Conservation (phyloP, 2,797 vertebrate genomes). For the Picus viridis region DNA sequence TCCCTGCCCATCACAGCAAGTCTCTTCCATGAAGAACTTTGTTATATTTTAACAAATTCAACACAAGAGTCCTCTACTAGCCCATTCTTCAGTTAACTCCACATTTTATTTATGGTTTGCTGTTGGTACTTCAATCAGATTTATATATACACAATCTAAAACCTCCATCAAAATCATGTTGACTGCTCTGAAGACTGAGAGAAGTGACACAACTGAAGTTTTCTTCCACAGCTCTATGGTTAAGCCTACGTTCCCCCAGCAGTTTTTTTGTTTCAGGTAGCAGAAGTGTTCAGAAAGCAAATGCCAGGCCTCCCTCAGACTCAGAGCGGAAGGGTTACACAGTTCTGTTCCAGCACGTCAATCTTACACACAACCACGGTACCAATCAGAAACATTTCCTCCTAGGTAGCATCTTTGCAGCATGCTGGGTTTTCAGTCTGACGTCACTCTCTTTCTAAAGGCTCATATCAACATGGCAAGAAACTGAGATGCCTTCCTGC, state of each 20-base stretch:
- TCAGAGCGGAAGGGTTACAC: not conserved
- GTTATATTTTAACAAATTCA: constrained; percentile 6
- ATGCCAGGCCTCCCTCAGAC: not conserved
- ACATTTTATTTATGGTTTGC: constrained; percentile 70
- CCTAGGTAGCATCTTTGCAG: not conserved
- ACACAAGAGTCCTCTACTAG: constrained; percentile 64
- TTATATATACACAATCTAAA: constrained; percentile 63
- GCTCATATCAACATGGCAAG: fast-evolving
- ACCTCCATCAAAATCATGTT: constrained; percentile 58
- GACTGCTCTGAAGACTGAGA: constrained; percentile 61
- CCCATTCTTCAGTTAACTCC: constrained; percentile 62
- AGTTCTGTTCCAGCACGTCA: constrained; percentile 15
- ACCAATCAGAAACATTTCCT: not conserved
- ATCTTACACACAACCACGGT: not conserved
- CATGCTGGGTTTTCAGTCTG: not conserved
- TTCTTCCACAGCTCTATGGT: constrained; percentile 27
- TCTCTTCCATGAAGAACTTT: too few species aligned
- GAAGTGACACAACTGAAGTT: constrained; percentile 42
- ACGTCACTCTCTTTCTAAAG: not conserved
- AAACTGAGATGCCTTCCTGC: not conserved
- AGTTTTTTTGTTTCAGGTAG: constrained; percentile 55
- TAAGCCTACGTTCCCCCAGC: constrained; percentile 46
- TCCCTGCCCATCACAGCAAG: not conserved
- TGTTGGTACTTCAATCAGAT: constrained; percentile 56
- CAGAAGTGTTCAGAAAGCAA: constrained; percentile 43